Conservation (phyloP, 2,113 vertebrate genomes). For the Mesoclemmys tuberculata region DNA sequence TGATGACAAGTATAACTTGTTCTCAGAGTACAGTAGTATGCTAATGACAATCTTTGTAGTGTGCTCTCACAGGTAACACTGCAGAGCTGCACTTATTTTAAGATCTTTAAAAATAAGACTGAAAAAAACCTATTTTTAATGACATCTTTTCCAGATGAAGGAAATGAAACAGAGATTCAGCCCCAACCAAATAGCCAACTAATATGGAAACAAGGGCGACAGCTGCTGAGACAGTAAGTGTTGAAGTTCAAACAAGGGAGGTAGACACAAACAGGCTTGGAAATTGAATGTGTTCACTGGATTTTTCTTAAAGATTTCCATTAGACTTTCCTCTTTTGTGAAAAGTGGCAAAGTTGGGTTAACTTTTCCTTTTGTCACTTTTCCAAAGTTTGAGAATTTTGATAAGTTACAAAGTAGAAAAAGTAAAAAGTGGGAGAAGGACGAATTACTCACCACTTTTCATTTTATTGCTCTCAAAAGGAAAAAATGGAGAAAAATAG, state of each 20-base stretch:
- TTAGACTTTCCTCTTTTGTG: neutral
- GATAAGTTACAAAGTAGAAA: neutral
- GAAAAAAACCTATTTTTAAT: slow-evolving; percentile 11
- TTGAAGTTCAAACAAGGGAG: neutral
- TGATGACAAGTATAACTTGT: neutral
- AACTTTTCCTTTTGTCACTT: slow-evolving; percentile 1
- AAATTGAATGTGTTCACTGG: neutral
- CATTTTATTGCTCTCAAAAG: neutral
- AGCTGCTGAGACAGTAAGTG: slow-evolving; percentile 97
- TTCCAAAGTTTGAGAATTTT: neutral
- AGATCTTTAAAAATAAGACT: slow-evolving; percentile 2
- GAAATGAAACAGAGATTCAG: slow-evolving; percentile 92
- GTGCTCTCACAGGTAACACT: neutral
- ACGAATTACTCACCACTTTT: neutral
- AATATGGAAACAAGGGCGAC: slow-evolving; percentile 98
- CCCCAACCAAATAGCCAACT: slow-evolving; percentile 95
- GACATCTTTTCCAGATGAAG: slow-evolving; percentile 90
- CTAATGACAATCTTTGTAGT: neutral
- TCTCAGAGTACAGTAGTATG: neutral
- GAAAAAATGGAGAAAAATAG: neutral
- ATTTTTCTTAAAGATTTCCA: neutral
- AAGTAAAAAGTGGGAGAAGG: neutral
- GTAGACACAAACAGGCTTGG: neutral
- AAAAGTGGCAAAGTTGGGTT: neutral
- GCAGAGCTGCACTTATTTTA: neutral